A percentile compares a stretch with the other conserved stretches of the same genome.
Conservation (phyloP, 2,113 vertebrate species). For the Dromaius novaehollandiae region DNA sequence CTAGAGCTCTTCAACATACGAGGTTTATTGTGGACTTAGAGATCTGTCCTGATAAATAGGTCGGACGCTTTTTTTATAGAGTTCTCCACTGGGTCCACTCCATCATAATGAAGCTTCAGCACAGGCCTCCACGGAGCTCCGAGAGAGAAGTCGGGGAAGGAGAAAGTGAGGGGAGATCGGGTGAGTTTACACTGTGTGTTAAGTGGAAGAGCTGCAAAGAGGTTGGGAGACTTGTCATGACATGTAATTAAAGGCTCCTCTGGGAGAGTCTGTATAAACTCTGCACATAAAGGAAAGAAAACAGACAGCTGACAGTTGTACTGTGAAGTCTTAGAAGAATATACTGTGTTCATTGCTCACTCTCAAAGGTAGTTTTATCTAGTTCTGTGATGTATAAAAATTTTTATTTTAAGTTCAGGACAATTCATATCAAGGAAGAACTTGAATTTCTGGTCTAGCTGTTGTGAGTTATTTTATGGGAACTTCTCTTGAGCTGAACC, state of each 20-base stretch:
- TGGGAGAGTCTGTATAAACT: conserved; percentile 50
- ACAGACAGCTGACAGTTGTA: conserved; percentile 61
- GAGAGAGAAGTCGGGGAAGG: conserved; percentile 44
- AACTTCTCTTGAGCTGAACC: background rate
- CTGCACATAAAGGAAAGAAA: conserved; percentile 35
- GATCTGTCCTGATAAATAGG: conserved; percentile 61
- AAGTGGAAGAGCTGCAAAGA: conserved; percentile 69
- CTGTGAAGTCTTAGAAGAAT: conserved; percentile 45
- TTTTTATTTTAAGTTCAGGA: conserved; percentile 9
- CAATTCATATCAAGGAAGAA: conserved; percentile 32
- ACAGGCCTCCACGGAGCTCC: background rate
- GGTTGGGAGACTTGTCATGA: conserved; percentile 75
- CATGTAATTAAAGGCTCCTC: conserved; percentile 67
- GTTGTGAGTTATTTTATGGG: background rate
- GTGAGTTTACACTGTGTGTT: conserved; percentile 56
- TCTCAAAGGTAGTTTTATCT: conserved; percentile 55
- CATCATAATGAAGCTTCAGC: conserved; percentile 54
- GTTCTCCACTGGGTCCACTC: conserved; percentile 16
- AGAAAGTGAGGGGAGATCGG: conserved; percentile 62
- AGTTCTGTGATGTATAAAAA: conserved; percentile 38
- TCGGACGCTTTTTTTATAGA: conserved; percentile 53
- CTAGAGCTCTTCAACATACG: background rate
- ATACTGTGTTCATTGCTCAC: conserved; percentile 52
- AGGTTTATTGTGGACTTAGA: conserved; percentile 43
- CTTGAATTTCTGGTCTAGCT: background rate